Base-by-base conservation (phyloP, 2,113 vertebrate genomes). In the Carassius auratus region DNA sequence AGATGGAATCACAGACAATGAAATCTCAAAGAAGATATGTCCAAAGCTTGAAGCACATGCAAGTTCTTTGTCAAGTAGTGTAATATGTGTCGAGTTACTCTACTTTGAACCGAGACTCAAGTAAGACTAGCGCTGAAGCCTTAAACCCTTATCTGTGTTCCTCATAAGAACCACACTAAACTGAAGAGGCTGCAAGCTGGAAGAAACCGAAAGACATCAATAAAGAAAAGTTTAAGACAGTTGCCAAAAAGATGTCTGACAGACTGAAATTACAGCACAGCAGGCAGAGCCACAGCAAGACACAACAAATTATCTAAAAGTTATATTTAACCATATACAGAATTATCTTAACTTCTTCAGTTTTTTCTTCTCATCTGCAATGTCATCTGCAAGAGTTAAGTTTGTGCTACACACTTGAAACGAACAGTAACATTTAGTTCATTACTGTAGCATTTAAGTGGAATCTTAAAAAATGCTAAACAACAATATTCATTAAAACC, bases 251-350 rank as follows among this genome's bases (percentile, higher is more conserved):
- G 52, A 78, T 78, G 76, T 59, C 30, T 59, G 76, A 38, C 57
- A 62, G 57, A 62, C 57, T 61, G 12, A 12, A 33, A 38, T 42
- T 42, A 62, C 76, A 62, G 76, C 76, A 61, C 55, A 42, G 33
- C 55, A 38, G 76, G 76, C 21, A 38, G 55, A 78, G 76, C 30
- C 33, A 78, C 76, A 78, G 76, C 36, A 42, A 36, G 76, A 79
- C 62, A 62, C 36, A 79, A 79, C 36, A 79, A 79, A 42, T 48
- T 12, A 48, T 48, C 45, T 48, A 52, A 61, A 42, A 79, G 55
- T 42, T 79, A 42, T n/a, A 79, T 61, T 38, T 61, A 61, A 36
- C 8, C 3, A 36, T 36, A 21, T 45, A n/a, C 57, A 17, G 33
- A 79, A 79, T 23, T n/a, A 79, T 36, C 57, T 15, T 36, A 30